Conservation (phyloP, 2,113 vertebrate genomes). For the Trichomycterus rosablanca region DNA sequence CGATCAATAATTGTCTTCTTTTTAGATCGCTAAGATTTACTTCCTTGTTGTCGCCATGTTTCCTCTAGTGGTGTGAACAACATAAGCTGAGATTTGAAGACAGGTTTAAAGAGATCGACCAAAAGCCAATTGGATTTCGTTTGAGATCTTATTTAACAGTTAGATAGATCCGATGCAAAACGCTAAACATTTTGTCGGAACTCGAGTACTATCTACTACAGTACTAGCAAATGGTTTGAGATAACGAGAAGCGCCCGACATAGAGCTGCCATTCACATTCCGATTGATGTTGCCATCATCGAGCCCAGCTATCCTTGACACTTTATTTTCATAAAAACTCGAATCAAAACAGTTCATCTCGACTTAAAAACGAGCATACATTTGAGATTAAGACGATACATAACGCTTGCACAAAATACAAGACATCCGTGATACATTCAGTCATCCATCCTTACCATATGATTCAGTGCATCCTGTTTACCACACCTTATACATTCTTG, state of each 20-base stretch:
- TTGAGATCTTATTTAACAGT: conserved; percentile 23
- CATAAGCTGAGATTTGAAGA: conserved; percentile 42
- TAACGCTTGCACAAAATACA: no score
- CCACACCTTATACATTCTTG: neutral
- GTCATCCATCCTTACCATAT: neutral
- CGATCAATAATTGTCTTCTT: neutral
- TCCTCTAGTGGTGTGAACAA: neutral
- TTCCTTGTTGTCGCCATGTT: conserved; percentile 6
- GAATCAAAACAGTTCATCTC: neutral
- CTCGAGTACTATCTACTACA: no score
- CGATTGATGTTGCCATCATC: neutral
- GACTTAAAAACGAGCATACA: no score
- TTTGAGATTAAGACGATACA: no score
- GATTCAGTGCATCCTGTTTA: neutral
- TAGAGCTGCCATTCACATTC: conserved; percentile 7
- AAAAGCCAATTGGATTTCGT: conserved; percentile 60
- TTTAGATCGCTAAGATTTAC: neutral
- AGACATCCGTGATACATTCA: no score
- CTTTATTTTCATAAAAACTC: neutral
- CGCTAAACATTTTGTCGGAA: no score
- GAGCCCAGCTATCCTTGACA: neutral
- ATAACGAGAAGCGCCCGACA: neutral
- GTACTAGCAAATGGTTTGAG: neutral
- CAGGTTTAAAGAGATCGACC: conserved; percentile 48
- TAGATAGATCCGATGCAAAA: neutral